Evolutionary conservation across 2,888 invertebrate species (phyloP).

Genomic region (Venusia cambrica): DNA sequence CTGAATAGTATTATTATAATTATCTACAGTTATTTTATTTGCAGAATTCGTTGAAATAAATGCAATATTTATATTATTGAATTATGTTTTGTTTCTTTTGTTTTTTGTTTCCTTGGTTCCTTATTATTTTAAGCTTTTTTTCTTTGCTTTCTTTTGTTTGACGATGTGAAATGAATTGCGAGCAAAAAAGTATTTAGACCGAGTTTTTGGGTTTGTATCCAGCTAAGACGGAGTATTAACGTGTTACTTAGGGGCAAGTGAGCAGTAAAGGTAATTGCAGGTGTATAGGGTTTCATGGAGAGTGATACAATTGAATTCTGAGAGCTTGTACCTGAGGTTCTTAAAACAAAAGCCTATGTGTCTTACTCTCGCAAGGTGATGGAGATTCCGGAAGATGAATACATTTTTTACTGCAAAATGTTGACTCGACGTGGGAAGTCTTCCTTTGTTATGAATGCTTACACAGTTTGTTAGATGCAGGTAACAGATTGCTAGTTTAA

Average conservation of each 20-base stretch:
- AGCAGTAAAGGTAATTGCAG: constrained; percentile 45
- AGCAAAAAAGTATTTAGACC: constrained; percentile 35
- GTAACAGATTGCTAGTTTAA: constrained; percentile 62
- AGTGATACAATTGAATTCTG: constrained; percentile 41
- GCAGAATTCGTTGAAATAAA: constrained; percentile 81
- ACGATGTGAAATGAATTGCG: constrained; percentile 35
- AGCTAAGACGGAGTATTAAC: constrained; percentile 44
- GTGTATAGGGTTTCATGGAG: constrained; percentile 31
- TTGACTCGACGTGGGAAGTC: constrained; percentile 57
- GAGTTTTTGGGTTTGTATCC: constrained; percentile 43
- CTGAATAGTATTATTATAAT: constrained; percentile 79
- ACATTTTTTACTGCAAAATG: constrained; percentile 31
- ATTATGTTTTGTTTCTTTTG: constrained; percentile 71
- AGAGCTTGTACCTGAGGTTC: constrained; percentile 47
- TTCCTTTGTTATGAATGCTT: constrained; percentile 27
- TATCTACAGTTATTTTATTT: constrained; percentile 79
- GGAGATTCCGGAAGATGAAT: constrained; percentile 22
- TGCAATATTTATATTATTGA: constrained; percentile 82
- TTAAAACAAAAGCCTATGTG: constrained; percentile 61
- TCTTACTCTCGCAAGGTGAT: constrained; percentile 39
- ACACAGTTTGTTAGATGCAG: constrained; percentile 21
- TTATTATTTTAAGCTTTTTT: constrained; percentile 52
- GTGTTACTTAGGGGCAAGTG: constrained; percentile 54
- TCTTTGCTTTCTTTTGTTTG: constrained; percentile 36
- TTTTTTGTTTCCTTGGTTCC: constrained; percentile 68